These are phyloP conservation scores for Steatornis caripensis DNA, from an alignment of 2,113 vertebrate species.

Conservation along the genomic window DNA sequence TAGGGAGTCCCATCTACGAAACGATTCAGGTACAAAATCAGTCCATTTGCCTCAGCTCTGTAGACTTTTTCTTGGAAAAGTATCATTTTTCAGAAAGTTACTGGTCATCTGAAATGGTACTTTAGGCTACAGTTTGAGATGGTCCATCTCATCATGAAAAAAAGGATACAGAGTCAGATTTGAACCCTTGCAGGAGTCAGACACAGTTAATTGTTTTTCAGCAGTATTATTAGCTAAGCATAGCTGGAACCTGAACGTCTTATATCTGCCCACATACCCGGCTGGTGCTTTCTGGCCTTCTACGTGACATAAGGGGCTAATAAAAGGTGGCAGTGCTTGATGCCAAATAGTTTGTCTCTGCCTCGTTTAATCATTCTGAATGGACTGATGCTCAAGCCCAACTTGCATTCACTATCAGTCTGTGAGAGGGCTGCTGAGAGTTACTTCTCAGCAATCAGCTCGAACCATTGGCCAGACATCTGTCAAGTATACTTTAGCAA, in stretches of 20 bases:
- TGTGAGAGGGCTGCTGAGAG: not conserved
- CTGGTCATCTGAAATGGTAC: not conserved
- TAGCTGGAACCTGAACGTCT: not conserved
- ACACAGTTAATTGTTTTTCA: not conserved
- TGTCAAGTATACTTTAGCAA: slow-evolving; percentile 30
- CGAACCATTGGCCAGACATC: slow-evolving; percentile 41
- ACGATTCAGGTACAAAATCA: not conserved
- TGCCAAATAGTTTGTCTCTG: slow-evolving; percentile 54
- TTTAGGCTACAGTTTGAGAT: not conserved
- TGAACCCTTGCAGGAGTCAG: not conserved
- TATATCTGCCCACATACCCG: not conserved
- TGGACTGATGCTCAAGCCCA: slow-evolving; percentile 27
- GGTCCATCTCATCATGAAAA: not conserved
- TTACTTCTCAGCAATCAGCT: slow-evolving; percentile 33
- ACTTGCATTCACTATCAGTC: not conserved
- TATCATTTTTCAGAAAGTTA: not conserved
- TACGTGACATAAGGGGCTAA: not conserved
- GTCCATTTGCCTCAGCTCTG: not conserved
- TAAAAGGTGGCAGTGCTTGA: slow-evolving; percentile 40
- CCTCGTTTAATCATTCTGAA: slow-evolving; percentile 51
- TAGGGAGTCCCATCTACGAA: not conserved
- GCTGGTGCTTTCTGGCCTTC: slow-evolving; percentile 19
- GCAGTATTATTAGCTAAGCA: not conserved
- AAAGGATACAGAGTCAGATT: not conserved
- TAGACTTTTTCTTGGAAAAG: not conserved